These are phyloP conservation scores for Coreoperca whiteheadi DNA, from an alignment of 2,113 vertebrate species.

Conservation along the genomic window DNA sequence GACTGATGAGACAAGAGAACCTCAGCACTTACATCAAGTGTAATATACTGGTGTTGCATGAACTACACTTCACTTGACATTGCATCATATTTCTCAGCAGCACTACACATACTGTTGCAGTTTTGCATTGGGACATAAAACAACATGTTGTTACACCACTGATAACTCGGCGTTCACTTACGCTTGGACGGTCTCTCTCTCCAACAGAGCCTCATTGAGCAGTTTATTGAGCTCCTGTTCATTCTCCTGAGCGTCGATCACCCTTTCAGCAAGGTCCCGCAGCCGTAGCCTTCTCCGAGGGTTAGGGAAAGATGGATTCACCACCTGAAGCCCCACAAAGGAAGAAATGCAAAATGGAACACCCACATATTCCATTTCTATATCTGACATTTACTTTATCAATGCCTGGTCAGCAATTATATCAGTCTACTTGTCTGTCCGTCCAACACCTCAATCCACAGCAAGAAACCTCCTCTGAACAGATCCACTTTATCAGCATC, in stretches of 20 bases:
- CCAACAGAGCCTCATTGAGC: slow-evolving; percentile 93
- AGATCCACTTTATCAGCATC: background rate
- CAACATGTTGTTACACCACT: background rate
- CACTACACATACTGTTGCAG: background rate
- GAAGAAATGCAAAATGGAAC: background rate
- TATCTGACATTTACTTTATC: background rate
- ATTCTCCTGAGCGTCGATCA: slow-evolving; percentile 89
- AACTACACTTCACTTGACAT: background rate
- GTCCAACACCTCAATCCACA: background rate
- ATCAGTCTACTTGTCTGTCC: background rate
- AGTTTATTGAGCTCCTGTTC: slow-evolving; percentile 96
- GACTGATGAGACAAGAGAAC: slow-evolving; percentile 74
- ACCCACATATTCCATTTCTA: background rate
- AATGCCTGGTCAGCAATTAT: background rate
- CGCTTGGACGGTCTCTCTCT: slow-evolving; percentile 93
- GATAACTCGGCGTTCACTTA: slow-evolving; percentile 69
- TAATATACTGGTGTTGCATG: background rate
- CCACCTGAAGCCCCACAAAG: slow-evolving; percentile 76
- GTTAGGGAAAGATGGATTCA: slow-evolving; percentile 95
- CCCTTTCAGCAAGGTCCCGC: slow-evolving; percentile 91
- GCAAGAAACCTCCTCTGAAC: background rate
- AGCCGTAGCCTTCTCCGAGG: slow-evolving; percentile 92
- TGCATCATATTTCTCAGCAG: background rate
- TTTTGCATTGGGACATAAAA: background rate
- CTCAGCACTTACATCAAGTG: background rate